A percentile compares a stretch with the other conserved stretches of the same genome.
phyloP scores from a whole-genome alignment of 2,888 invertebrate genomes.

The Nowickia ferox region DNA sequence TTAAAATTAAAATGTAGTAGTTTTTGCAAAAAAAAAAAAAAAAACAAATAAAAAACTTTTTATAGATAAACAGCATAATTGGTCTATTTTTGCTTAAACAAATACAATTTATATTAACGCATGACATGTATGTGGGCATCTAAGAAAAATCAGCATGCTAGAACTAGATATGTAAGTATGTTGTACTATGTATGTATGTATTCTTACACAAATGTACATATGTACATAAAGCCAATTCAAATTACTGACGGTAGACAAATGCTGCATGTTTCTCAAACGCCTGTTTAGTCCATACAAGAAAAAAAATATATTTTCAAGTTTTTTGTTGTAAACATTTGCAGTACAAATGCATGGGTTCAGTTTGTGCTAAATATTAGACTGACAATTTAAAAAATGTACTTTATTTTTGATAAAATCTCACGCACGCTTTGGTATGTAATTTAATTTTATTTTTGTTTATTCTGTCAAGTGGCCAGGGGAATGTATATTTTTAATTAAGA shows the following conservation, averaged over 20 bases:
- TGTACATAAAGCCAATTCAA: not conserved
- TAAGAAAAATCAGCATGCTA: not conserved
- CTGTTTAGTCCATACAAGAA: slow-evolving; percentile 14
- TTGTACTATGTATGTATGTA: not conserved
- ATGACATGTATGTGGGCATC: slow-evolving; percentile 26
- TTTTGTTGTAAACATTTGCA: slow-evolving; percentile 8
- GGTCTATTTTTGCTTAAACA: slow-evolving; percentile 18
- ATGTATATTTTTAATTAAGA: slow-evolving; percentile 23
- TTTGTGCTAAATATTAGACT: slow-evolving; percentile 53
- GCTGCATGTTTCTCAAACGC: slow-evolving; percentile 36
- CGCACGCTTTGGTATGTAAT: slow-evolving; percentile 36
- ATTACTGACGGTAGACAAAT: slow-evolving; percentile 6
- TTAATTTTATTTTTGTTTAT: slow-evolving; percentile 21
- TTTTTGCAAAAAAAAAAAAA: not conserved
- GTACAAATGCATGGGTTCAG: slow-evolving; percentile 39
- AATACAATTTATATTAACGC: not conserved
- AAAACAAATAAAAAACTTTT: not conserved
- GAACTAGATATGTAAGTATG: not conserved
- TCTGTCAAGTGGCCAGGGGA: slow-evolving; percentile 38
- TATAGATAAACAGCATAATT: not conserved
- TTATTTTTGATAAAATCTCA: slow-evolving; percentile 49
- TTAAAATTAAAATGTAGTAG: slow-evolving; percentile 32
- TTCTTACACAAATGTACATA: not conserved
- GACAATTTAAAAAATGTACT: slow-evolving; percentile 35
- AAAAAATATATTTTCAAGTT: not conserved